phyloP scores from a whole-genome alignment of 2,797 vertebrate genomes.

The Anolis apletophallus region DNA sequence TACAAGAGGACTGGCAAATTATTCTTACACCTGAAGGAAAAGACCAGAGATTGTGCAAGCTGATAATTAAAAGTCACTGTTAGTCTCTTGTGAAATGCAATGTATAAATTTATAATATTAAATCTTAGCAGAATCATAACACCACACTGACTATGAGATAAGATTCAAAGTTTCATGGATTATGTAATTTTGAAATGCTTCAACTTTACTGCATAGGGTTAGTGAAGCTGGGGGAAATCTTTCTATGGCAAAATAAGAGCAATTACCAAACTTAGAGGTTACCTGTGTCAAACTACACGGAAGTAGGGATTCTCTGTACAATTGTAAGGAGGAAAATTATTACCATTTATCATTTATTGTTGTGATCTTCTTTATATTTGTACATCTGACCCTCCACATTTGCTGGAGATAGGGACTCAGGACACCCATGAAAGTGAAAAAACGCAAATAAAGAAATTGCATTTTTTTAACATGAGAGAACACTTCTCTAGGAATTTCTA shows the following conservation, averaged over 20 bases:
- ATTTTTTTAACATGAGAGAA: too few species aligned
- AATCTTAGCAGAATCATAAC: not conserved
- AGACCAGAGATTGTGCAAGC: conserved; percentile 13
- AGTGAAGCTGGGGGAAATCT: not conserved
- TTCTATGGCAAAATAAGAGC: not conserved
- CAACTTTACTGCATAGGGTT: not conserved
- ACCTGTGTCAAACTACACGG: not conserved
- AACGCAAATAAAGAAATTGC: too few species aligned
- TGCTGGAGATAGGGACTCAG: too few species aligned
- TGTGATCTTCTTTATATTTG: not conserved
- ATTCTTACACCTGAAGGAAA: not conserved
- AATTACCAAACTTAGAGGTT: not conserved
- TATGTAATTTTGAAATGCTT: conserved; percentile 23
- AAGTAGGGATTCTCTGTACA: not conserved
- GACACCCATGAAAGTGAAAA: too few species aligned
- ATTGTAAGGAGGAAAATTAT: not conserved
- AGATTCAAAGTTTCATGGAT: conserved; percentile 25
- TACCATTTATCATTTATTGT: not conserved
- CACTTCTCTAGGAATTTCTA: too few species aligned
- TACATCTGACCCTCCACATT: too few species aligned
- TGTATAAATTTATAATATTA: not conserved
- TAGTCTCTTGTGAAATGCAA: not conserved
- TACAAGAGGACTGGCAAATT: conserved; percentile 6
- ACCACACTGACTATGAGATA: not conserved
- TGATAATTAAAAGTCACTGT: not conserved